A percentile compares a stretch with the other conserved stretches of the same genome.
These are phyloP conservation scores for Aquatica leii DNA, from an alignment of 2,888 invertebrate genomes.

Conservation along the genomic window DNA sequence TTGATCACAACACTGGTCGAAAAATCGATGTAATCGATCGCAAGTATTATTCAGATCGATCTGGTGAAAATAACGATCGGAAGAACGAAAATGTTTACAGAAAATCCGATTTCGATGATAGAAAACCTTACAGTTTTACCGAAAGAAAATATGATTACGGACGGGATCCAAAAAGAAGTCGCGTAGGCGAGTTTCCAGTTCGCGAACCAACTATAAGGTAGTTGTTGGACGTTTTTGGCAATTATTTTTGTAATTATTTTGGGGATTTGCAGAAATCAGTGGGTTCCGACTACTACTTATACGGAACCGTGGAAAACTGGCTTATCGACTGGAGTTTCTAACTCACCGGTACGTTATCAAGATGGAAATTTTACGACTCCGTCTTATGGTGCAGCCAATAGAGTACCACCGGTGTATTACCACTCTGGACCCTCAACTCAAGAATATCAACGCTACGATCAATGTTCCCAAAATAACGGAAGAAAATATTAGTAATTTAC, in stretches of 20 bases:
- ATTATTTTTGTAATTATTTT: conserved; percentile 16
- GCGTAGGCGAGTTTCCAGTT: conserved; percentile 8
- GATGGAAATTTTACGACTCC: conserved; percentile 12
- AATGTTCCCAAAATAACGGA: conserved; percentile 15
- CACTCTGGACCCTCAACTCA: conserved; percentile 4
- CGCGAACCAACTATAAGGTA: conserved; percentile 1
- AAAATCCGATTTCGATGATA: conserved; percentile 18
- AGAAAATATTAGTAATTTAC: conserved; percentile 20
- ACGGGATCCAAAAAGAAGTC: conserved; percentile 14
- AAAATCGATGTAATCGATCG: conserved; percentile 30
- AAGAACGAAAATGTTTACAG: conserved; percentile 15
- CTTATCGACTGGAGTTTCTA: background rate
- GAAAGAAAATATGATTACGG: conserved; percentile 22
- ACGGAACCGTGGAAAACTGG: conserved; percentile 22
- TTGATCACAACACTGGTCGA: background rate
- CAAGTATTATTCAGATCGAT: conserved; percentile 15
- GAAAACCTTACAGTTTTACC: conserved; percentile 1
- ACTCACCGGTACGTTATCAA: conserved; percentile 16
- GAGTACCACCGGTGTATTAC: conserved; percentile 17
- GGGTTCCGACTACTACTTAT: conserved; percentile 13
- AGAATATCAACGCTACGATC: conserved; percentile 23
- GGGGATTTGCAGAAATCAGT: conserved; percentile 21
- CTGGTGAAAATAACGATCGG: conserved; percentile 9
- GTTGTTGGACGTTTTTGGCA: background rate
- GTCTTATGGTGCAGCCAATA: conserved; percentile 6